Base-by-base conservation (phyloP, 2,888 invertebrate species). In the Acanthoscelides obtectus region DNA sequence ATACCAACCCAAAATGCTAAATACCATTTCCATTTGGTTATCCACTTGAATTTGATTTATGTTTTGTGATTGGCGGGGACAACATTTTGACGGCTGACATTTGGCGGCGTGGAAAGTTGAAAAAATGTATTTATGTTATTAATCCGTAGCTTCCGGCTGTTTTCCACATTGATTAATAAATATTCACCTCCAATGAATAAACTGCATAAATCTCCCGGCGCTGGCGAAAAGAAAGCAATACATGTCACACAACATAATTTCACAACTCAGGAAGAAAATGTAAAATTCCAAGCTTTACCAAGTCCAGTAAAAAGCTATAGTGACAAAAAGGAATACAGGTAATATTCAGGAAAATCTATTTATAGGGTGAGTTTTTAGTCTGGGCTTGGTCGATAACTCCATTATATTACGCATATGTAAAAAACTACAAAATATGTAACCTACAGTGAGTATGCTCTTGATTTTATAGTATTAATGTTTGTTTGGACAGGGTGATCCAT, bases 311-410 rank as follows among this genome's bases (percentile, higher is more conserved):
- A 94, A 85, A 93, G 94, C 69, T 88, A 88, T 71, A 91, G 90
- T 77, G 95, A 95, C 84, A 92, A 92, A 82, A 95, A 94, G 82
- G 86, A 90, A 72, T 94, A 94, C 83, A 93, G 90, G 93, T 93
- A 78, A 45, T 45, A 45, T 12, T 1, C 45, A 45, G 8, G 6
- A 17, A 45, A 45, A 45, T 45, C 5, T n/a, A n/a, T n/a, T n/a
- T n/a, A n/a, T n/a, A n/a, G n/a, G n/a, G n/a, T n/a, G n/a, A n/a
- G n/a, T n/a, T n/a, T n/a, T n/a, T n/a, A n/a, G n/a, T n/a, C n/a
- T n/a, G n/a, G n/a, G n/a, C n/a, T n/a, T n/a, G n/a, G n/a, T n/a
- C 77, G 76, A 76, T 77, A 63, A 70, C 65, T 66, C n/a, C 20
- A 66, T 66, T 5, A 2, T 17, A 27, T 22, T 20, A 65, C 64